Base-by-base conservation (phyloP, 2,113 vertebrate species). In the Penelope pileata region DNA sequence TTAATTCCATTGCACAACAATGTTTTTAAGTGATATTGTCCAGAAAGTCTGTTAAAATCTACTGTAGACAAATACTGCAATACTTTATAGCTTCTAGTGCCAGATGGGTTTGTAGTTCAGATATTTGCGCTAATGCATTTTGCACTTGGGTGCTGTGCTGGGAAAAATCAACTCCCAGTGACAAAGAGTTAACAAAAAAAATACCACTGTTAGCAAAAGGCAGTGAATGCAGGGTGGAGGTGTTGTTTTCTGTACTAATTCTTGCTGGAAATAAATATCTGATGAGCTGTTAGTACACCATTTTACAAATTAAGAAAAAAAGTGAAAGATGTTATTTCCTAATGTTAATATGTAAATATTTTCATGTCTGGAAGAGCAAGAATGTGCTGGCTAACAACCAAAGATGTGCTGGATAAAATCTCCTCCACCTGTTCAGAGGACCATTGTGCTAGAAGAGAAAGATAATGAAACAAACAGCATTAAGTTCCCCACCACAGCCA, bases 1-100 rank as follows among this genome's bases (percentile, higher is more conserved):
- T 96, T 96, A 97, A 98, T 96, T 96, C 91, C 94, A 96, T 84
- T 86, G 75, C 90, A 91, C 79, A 93, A 88, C 69, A 85, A 91
- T 23, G 78, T 85, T 97, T 92, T 96, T 60, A 92, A 97, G 92
- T 64, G 10, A 54, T 89, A 95, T 95, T 97, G 95, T 91, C 94
- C 94, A 96, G 96, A 97, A 96, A 87, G 83, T 92, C 95, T 96
- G 58, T 93, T 94, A 90, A 96, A 97, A 92, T 85, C 68, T 77
- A 74, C 70, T 16, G 59, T 66, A 81, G 82, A 93, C 43, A 72
- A 73, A 54, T 60, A 78, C 22, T 51, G 83, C 67, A 74, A 80
- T 81, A 84, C 88, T 94, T 97, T 93, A 95, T 91, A 91, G 82
- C 70, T 93, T 53, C 47, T 93, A 89, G 38, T 75, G 63, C 77